Conservation (phyloP, 1,140 invertebrate species). For the Acarapis woodi region DNA sequence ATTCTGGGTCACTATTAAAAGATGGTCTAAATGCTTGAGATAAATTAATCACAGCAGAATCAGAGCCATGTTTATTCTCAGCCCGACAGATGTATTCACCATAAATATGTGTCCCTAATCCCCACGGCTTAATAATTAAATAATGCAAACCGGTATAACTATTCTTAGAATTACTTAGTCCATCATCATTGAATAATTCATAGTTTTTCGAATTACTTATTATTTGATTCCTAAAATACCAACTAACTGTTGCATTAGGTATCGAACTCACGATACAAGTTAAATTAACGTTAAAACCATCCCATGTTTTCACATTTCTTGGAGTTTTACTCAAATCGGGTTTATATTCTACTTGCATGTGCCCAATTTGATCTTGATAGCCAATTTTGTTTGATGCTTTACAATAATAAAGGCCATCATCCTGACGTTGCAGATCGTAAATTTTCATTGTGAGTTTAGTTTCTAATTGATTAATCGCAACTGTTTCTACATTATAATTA, state of each 20-base stretch:
- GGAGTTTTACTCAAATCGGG: slow-evolving; percentile 7
- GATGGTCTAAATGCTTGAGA: slow-evolving; percentile 27
- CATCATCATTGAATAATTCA: slow-evolving; percentile 23
- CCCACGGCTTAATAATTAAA: no score
- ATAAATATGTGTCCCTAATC: slow-evolving; percentile 24
- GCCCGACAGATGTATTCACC: slow-evolving; percentile 51
- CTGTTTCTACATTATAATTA: neutral
- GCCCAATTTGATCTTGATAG: slow-evolving; percentile 22
- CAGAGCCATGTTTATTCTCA: slow-evolving; percentile 36
- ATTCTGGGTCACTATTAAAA: slow-evolving; percentile 5
- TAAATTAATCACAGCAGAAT: slow-evolving; percentile 32
- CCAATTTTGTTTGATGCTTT: slow-evolving; percentile 34
- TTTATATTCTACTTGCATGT: slow-evolving; percentile 16
- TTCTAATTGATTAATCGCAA: neutral
- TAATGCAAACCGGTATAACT: neutral
- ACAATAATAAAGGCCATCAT: slow-evolving; percentile 68
- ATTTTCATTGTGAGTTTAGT: neutral
- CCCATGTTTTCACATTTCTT: slow-evolving; percentile 37
- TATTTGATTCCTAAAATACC: slow-evolving; percentile 26
- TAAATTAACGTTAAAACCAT: slow-evolving; percentile 40
- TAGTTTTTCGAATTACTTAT: slow-evolving; percentile 17
- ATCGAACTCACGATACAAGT: slow-evolving; percentile 62
- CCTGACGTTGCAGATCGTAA: slow-evolving; percentile 22
- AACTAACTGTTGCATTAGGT: slow-evolving; percentile 65
- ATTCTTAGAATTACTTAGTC: neutral